Evolutionary conservation across 2,888 invertebrate genomes (phyloP).

Genomic region (Rhamphomyia laevipes): DNA sequence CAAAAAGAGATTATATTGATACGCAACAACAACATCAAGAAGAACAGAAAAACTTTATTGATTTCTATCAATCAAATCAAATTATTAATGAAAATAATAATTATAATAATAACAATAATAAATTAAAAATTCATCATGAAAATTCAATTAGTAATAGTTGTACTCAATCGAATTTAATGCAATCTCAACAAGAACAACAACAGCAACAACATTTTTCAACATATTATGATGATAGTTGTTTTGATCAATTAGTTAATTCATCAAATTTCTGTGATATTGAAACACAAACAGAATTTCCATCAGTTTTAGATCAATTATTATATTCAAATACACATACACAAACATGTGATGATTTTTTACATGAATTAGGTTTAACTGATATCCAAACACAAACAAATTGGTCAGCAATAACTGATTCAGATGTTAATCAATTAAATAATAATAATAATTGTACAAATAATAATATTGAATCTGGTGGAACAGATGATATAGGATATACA

Average conservation of each 20-base stretch:
- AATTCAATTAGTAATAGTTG: no score
- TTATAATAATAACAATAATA: not conserved
- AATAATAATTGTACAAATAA: not conserved
- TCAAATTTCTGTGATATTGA: constrained; percentile 41
- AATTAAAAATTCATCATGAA: no score
- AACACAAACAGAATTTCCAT: constrained; percentile 44
- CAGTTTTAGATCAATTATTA: constrained; percentile 30
- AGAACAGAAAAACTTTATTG: not conserved
- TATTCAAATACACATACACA: constrained; percentile 40
- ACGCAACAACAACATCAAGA: not conserved
- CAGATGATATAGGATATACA: not conserved
- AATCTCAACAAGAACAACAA: no score
- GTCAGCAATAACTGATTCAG: constrained; percentile 23
- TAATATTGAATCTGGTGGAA: not conserved
- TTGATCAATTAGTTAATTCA: constrained; percentile 9
- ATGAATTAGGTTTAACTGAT: constrained; percentile 45
- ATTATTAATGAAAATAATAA: not conserved
- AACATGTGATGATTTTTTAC: constrained; percentile 44
- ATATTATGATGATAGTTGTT: constrained; percentile 6
- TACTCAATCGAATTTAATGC: not conserved
- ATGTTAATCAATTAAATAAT: no score
- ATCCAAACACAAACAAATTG: constrained; percentile 54
- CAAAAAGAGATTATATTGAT: not conserved
- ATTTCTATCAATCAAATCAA: not conserved
- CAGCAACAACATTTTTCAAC: not conserved